Evolutionary conservation across 2,888 invertebrate genomes (phyloP), one percentile per base, ranked within the genome.

Genomic region (Lamellibrachia columna): DNA sequence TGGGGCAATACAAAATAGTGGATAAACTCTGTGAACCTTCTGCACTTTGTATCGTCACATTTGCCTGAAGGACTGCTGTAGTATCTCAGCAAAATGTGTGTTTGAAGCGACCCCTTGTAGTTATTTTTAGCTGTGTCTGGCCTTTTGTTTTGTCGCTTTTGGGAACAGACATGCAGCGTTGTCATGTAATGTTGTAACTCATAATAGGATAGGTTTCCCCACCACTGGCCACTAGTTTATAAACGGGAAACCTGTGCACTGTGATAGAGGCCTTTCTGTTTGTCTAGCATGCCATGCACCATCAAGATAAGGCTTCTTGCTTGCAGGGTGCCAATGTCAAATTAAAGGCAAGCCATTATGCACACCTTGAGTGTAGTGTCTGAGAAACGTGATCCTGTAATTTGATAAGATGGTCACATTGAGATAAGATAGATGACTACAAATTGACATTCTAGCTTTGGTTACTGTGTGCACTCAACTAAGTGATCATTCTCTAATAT

Each of bases 121-220:
- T 15, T 75, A 75, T 75, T 6, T 75, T 75, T 75, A 75, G 75
- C 75, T 75, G 75, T 75, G 75, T 15, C 75, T 75, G 75, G 75
- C 15, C 9, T 11, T 15, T 75, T 11, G 6, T 11, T 6, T 75
- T 75, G 75, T 75, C 22, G 1, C 75, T 75, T 75, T 75, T 75
- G 75, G 75, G 75, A 75, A 6, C 75, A 75, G 75, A 75, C 75
- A 75, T 15, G 75, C 22, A 75, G 15, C 22, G 22, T 75, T 75
- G 75, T 75, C 75, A 75, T 75, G n/a, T 75, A 75, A 75, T 22
- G 75, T 75, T 75, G 75, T 75, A 75, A 75, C 75, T 75, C 75
- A 75, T 75, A 75, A 15, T 75, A 75, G 75, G 22, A 75, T 75
- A 15, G 4, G 22, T 75, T 75, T 75, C 75, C 75, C 22, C 3